phyloP scores from a whole-genome alignment of 1,140 invertebrate species.

The Pseudomyrmex cubaensis region DNA sequence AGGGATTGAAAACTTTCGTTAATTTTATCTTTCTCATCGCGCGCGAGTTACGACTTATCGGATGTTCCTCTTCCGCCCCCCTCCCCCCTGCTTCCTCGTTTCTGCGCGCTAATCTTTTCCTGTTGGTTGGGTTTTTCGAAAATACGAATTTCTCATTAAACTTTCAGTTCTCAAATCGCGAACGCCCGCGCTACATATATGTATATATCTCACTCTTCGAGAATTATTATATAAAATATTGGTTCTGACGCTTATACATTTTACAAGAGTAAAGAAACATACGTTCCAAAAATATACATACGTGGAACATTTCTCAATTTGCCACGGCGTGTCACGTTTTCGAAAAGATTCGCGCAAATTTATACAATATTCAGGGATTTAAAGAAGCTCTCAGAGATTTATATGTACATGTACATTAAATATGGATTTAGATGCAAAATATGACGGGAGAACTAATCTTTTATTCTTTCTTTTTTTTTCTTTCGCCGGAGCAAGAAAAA shows the following conservation, averaged over 20 bases:
- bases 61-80: neutral
- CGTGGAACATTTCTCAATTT: conserved; percentile 19
- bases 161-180: neutral
- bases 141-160: conserved; percentile 2
- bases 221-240: neutral
- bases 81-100: no score
- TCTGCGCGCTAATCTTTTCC: neutral
- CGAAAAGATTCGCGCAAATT: conserved; percentile 1
- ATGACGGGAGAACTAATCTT: neutral
- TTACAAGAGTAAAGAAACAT: neutral
- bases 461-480: neutral
- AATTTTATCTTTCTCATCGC: conserved; percentile 34
- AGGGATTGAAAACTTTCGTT: conserved; percentile 29
- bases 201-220: neutral
- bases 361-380: conserved; percentile 29
- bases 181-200: neutral
- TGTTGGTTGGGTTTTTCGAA: neutral
- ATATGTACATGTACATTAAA: neutral
- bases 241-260: neutral
- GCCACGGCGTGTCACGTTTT: neutral
- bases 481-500: neutral
- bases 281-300: neutral
- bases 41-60: conserved; percentile 2
- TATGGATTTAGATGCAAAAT: neutral
- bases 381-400: conserved; percentile 31